These are phyloP conservation scores for Sinohyriopsis cumingii DNA, from an alignment of 2,888 invertebrate genomes.

Conservation along the genomic window DNA sequence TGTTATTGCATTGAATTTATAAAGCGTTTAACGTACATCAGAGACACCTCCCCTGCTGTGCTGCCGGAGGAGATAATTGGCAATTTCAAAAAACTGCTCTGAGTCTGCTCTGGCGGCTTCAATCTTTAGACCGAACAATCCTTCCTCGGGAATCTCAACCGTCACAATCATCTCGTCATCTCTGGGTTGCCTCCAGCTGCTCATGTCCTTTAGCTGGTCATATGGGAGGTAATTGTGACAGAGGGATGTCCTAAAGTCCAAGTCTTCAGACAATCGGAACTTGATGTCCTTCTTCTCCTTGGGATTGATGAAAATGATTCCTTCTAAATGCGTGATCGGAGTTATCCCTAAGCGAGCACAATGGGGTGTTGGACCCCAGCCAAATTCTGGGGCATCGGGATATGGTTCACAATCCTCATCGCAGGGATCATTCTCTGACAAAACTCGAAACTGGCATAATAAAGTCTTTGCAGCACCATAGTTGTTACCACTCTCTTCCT, in stretches of 20 bases:
- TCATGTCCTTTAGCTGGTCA: slow-evolving; percentile 34
- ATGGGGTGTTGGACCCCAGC: slow-evolving; percentile 47
- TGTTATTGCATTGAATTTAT: background rate
- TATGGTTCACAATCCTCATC: slow-evolving; percentile 32
- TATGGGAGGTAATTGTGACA: slow-evolving; percentile 28
- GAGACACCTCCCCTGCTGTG: slow-evolving; percentile 13
- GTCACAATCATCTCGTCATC: slow-evolving; percentile 23
- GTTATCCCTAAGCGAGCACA: slow-evolving; percentile 31
- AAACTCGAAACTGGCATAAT: slow-evolving; percentile 34
- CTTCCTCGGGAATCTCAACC: slow-evolving; percentile 38
- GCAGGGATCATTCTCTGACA: slow-evolving; percentile 26
- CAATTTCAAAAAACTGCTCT: slow-evolving; percentile 35
- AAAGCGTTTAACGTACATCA: slow-evolving; percentile 20
- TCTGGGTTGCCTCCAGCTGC: slow-evolving; percentile 9
- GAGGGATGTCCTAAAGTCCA: slow-evolving; percentile 36
- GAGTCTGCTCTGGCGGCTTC: slow-evolving; percentile 28
- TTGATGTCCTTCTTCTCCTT: slow-evolving; percentile 29
- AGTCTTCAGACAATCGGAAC: slow-evolving; percentile 30
- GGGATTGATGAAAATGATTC: slow-evolving; percentile 37
- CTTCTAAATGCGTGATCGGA: slow-evolving; percentile 35
- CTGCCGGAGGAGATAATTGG: slow-evolving; percentile 41
- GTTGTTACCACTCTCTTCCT: background rate
- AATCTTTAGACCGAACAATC: slow-evolving; percentile 43
- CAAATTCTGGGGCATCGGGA: slow-evolving; percentile 36
- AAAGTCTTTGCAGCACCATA: slow-evolving; percentile 4